A percentile compares a stretch with the other conserved stretches of the same genome.
Evolutionary conservation across 2,797 vertebrate species (phyloP).

Genomic region (Schizopygopsis malacanthus): DNA sequence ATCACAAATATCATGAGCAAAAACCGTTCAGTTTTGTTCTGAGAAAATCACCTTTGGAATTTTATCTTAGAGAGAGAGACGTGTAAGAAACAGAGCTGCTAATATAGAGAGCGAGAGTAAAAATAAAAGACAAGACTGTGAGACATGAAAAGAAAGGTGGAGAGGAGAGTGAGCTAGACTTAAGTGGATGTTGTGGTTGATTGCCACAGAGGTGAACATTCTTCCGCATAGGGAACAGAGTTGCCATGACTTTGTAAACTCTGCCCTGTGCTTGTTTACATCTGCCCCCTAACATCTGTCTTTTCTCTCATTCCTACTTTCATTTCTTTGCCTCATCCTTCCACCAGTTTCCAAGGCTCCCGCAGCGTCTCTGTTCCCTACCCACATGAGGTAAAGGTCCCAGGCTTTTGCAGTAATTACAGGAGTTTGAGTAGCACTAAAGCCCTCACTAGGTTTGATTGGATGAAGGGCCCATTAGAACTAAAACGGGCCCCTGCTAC

Average conservation of each 20-base stretch:
- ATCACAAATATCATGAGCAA: neutral
- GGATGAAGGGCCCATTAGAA: slow-evolving; percentile 73
- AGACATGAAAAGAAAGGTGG: slow-evolving; percentile 27
- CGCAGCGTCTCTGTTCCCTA: slow-evolving; percentile 9
- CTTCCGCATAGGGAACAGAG: slow-evolving; percentile 63
- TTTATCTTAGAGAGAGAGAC: slow-evolving; percentile 16
- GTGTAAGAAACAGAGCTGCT: neutral
- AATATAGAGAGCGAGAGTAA: neutral
- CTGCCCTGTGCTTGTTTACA: slow-evolving; percentile 68
- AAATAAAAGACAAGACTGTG: neutral
- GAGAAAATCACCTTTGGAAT: slow-evolving; percentile 9
- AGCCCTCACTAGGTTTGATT: slow-evolving; percentile 67
- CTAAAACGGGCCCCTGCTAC: slow-evolving; percentile 71
- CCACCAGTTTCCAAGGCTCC: slow-evolving; percentile 38
- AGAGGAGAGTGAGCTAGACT: slow-evolving; percentile 15
- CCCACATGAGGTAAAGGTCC: slow-evolving; percentile 44
- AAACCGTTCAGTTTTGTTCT: slow-evolving; percentile 30
- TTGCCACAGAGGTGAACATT: slow-evolving; percentile 66
- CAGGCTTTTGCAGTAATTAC: slow-evolving; percentile 75
- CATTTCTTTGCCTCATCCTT: slow-evolving; percentile 51
- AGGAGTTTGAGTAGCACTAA: slow-evolving; percentile 62
- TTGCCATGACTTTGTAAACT: slow-evolving; percentile 71
- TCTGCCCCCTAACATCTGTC: slow-evolving; percentile 25
- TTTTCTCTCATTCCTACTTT: neutral
- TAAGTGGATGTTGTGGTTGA: slow-evolving; percentile 49